These are phyloP conservation scores for Palythoa heliodiscus DNA, from an alignment of 92 coral and sea anemone species.

Conservation along the genomic window DNA sequence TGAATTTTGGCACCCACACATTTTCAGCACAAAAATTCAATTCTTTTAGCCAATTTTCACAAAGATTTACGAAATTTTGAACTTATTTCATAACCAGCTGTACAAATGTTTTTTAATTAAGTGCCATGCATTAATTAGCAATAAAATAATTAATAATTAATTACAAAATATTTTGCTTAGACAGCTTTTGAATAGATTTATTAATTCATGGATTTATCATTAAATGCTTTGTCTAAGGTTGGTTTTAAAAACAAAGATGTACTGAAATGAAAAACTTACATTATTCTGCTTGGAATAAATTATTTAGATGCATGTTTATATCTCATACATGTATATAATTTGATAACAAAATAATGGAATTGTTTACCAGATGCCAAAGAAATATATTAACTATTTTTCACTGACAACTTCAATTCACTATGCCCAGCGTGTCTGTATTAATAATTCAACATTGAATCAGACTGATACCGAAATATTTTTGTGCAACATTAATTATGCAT, in stretches of 20 bases:
- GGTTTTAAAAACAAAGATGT: too few species aligned
- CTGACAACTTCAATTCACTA: not conserved
- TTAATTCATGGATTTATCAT: not conserved
- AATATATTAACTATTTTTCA: not conserved
- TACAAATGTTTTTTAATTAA: too few species aligned
- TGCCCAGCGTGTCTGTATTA: not conserved
- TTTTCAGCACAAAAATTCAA: too few species aligned
- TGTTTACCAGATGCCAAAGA: too few species aligned
- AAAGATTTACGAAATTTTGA: not conserved
- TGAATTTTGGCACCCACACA: too few species aligned
- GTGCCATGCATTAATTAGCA: too few species aligned
- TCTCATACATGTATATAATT: too few species aligned
- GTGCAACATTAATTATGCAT: not conserved
- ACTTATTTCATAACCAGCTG: not conserved
- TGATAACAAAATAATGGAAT: too few species aligned
- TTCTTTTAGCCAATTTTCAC: not conserved
- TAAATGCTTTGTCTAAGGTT: too few species aligned
- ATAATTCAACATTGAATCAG: not conserved
- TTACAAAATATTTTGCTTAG: constrained; percentile 2
- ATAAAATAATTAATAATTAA: not conserved
- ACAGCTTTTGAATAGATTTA: not conserved
- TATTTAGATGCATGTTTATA: too few species aligned
- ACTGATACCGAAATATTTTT: not conserved
- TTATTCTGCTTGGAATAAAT: too few species aligned
- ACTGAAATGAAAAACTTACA: too few species aligned